Conservation (phyloP, 1,140 invertebrate genomes). For the Halesus radiatus region DNA sequence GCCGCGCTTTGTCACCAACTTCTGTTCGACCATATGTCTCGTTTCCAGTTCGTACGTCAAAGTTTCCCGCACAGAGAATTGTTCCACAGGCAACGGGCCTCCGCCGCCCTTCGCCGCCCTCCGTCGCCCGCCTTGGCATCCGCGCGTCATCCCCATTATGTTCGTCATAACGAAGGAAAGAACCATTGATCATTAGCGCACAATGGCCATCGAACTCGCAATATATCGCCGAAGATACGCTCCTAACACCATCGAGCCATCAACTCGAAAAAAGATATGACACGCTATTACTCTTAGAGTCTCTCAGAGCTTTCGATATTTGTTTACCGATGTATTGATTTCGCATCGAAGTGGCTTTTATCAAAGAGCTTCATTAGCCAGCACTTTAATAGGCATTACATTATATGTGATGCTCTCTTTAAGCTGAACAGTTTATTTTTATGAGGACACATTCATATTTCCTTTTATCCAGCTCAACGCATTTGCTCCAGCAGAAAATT, state of each 20-base stretch:
- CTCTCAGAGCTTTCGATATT: not conserved
- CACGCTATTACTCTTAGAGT: slow-evolving; percentile 9
- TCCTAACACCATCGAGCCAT: not conserved
- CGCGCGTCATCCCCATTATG: slow-evolving; percentile 37
- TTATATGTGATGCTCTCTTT: no score
- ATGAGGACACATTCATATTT: no score
- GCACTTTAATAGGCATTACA: no score
- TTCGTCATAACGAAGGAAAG: slow-evolving; percentile 27
- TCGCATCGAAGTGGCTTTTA: not conserved
- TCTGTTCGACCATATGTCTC: slow-evolving; percentile 19
- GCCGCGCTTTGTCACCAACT: slow-evolving; percentile 10
- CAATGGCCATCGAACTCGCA: slow-evolving; percentile 23
- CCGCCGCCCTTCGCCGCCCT: not conserved
- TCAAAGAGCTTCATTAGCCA: no score
- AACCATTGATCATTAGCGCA: slow-evolving; percentile 40
- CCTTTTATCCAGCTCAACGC: no score
- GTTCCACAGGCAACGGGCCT: not conserved
- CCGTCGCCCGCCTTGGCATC: not conserved
- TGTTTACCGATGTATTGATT: slow-evolving; percentile 7
- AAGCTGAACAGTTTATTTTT: no score
- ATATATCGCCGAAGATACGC: slow-evolving; percentile 29
- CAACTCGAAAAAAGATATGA: slow-evolving; percentile 5
- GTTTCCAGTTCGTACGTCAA: slow-evolving; percentile 29
- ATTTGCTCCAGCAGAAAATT: no score
- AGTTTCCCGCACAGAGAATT: slow-evolving; percentile 6